phyloP scores from a whole-genome alignment of 2,888 invertebrate genomes.

The Tetragonula carbonaria region DNA sequence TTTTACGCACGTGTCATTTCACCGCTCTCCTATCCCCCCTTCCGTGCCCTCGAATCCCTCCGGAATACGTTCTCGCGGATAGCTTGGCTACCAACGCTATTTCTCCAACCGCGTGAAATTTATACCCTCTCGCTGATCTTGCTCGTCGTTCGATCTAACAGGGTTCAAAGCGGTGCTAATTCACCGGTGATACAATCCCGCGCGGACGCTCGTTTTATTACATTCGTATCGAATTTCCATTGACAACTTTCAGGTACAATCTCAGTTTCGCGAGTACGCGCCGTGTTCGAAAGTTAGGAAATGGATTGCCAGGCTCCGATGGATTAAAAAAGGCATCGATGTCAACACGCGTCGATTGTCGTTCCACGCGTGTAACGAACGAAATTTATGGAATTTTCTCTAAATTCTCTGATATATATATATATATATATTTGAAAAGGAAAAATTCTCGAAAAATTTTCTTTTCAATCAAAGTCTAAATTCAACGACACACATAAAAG shows the following conservation, averaged over 20 bases:
- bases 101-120: background rate
- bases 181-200: background rate
- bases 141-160: background rate
- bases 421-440: too few species aligned
- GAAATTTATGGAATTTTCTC: too few species aligned
- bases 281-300: background rate
- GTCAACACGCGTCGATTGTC: background rate
- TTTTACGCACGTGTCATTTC: background rate
- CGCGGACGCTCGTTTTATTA: background rate
- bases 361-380: too few species aligned
- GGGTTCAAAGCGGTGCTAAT: slow-evolving; percentile 1
- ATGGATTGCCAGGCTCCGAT: background rate
- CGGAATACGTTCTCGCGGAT: background rate
- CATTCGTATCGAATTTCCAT: slow-evolving; percentile 6
- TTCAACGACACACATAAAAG: too few species aligned
- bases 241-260: background rate
- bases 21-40: background rate
- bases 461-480: too few species aligned
- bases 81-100: background rate
- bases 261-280: background rate
- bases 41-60: background rate
- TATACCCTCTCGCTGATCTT: background rate
- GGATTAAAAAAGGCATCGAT: slow-evolving; percentile 38
- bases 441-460: too few species aligned
- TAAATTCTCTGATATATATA: too few species aligned